Evolutionary conservation across 2,797 vertebrate genomes (phyloP), one percentile per base, ranked within the genome.

Genomic region (Xenentodon cancila): DNA sequence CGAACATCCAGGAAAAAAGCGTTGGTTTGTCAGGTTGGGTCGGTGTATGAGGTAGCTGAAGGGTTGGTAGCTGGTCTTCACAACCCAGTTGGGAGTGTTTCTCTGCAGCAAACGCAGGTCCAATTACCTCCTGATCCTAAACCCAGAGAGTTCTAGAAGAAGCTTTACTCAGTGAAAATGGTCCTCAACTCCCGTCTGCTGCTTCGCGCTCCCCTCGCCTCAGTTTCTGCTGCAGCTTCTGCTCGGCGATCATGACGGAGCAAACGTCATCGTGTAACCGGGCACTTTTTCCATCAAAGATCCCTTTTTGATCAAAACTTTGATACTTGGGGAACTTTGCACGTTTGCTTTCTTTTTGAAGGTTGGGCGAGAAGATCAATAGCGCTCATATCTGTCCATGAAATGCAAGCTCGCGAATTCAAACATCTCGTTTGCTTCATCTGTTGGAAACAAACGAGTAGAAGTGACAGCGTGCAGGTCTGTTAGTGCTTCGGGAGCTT

Each of bases 1-100:
- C 7, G 30, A 32, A 32, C 4, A 32, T 1, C 30, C 30, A 7
- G 27, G 7, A 7, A 27, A 27, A 27, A 3, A 3, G 27, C n/a
- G 27, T 27, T 27, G 27, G 27, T 27, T 27, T 27, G 27, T 27
- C 27, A 63, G 43, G n/a, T n/a, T n/a, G 5, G 25, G 25, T 25
- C 25, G 25, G 25, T 25, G 25, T 25, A 3, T 25, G 25, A 3
- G 25, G 25, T n/a, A n/a, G n/a, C 63, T 58, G 20, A 73, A 51
- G 78, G 81, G 74, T 87, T 90, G 88, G 80, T 76, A 82, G 89
- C 90, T 89, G 91, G 90, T 82, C 87, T 88, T 79, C 80, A 67
- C 79, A 72, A 66, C 84, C 86, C 73, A 65, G 54, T 59, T 27
- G 44, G 25, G n/a, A n/a, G n/a, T 37, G 49, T 70, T 73, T 62